phyloP scores from a whole-genome alignment of 1,140 invertebrate genomes.

The Trachymyrmex septentrionalis region DNA sequence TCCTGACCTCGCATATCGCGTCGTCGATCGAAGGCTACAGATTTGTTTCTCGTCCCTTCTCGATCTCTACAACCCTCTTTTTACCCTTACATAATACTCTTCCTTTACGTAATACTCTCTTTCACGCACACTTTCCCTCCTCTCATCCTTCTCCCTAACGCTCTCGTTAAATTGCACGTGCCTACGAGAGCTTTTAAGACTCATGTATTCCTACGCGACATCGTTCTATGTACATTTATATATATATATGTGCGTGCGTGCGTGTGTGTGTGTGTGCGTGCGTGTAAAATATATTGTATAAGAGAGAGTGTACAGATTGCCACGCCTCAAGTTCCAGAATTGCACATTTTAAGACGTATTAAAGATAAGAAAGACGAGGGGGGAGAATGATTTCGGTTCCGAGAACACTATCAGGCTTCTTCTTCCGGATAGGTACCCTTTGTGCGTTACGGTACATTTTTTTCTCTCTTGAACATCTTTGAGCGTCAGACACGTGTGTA shows the following conservation, averaged over 20 bases:
- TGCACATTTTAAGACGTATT: neutral
- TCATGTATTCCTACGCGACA: conserved; percentile 19
- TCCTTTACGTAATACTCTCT: neutral
- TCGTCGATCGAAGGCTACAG: conserved; percentile 18
- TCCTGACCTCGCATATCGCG: neutral
- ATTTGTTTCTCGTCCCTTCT: neutral
- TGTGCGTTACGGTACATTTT: neutral
- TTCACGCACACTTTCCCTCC: neutral
- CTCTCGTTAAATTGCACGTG: conserved; percentile 20
- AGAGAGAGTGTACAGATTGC: neutral
- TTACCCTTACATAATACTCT: neutral
- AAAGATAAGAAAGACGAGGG: conserved; percentile 2
- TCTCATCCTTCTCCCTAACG: neutral
- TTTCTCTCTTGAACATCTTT: neutral
- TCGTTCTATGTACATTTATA: neutral
- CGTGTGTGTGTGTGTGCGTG: no score
- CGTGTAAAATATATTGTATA: conserved; percentile 32
- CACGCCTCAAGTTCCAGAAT: neutral
- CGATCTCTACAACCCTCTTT: conserved; percentile 20
- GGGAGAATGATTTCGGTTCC: neutral
- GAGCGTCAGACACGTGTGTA: conserved; percentile 12
- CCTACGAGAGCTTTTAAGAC: conserved; percentile 32
- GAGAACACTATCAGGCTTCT: neutral
- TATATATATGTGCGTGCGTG: no score
- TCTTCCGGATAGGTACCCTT: neutral